Conservation (phyloP, 1,140 invertebrate genomes). For the Battus philenor region DNA sequence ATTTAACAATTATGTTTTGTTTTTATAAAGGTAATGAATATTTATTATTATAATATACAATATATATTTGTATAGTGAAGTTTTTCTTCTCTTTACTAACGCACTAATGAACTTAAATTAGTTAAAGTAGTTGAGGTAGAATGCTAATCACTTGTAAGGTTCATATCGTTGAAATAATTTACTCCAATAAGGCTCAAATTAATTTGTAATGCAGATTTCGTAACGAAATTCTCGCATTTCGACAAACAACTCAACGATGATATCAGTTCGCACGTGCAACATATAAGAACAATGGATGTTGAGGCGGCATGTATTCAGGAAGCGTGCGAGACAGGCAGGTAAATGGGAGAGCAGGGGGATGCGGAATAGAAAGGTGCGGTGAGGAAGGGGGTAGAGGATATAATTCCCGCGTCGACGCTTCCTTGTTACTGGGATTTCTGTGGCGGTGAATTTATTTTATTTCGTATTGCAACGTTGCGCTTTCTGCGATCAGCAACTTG, state of each 20-base stretch:
- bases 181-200: no score
- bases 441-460: slow-evolving; percentile 19
- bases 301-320: slow-evolving; percentile 18
- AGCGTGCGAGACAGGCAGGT: slow-evolving; percentile 22
- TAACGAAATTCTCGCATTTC: background rate
- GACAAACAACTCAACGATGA: background rate
- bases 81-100: no score
- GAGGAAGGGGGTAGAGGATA: slow-evolving; percentile 6
- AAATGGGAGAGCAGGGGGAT: slow-evolving; percentile 16
- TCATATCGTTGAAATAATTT: no score
- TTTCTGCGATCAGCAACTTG: background rate
- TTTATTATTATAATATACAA: no score
- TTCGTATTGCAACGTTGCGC: slow-evolving; percentile 6
- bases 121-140: no score
- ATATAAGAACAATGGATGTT: slow-evolving; percentile 7
- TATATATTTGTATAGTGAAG: no score
- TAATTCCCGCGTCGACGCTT: slow-evolving; percentile 21
- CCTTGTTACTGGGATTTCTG: slow-evolving; percentile 17
- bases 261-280: slow-evolving; percentile 4
- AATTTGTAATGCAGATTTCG: background rate
- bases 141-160: no score
- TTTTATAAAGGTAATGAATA: no score
- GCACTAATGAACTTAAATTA: no score
- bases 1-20: no score
- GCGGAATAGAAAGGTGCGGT: slow-evolving; percentile 5